Conservation (phyloP, 2,888 invertebrate genomes). For the Drosophila rubida region DNA sequence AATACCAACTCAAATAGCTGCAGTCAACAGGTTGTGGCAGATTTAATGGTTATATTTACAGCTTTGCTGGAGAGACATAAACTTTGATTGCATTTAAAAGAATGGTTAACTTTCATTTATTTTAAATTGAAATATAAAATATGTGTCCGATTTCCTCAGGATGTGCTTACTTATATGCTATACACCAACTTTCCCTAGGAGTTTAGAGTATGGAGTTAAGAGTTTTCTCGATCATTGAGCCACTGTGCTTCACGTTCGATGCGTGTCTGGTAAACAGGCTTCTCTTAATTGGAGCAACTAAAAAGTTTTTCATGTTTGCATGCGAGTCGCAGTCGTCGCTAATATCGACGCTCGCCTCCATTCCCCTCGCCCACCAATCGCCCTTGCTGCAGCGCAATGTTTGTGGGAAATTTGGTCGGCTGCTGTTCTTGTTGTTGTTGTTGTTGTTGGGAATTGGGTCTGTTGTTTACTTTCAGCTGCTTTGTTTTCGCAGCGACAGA, state of each 20-base stretch:
- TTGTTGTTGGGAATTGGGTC: conserved; percentile 75
- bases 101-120: background rate
- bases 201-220: background rate
- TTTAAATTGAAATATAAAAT: background rate
- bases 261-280: conserved; percentile 22
- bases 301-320: conserved; percentile 57
- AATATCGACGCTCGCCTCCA: conserved; percentile 1
- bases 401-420: conserved; percentile 42
- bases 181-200: conserved; percentile 39
- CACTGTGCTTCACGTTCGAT: conserved; percentile 16
- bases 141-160: background rate
- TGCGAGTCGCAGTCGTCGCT: conserved; percentile 37
- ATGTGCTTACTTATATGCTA: background rate
- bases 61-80: background rate
- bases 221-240: conserved; percentile 22
- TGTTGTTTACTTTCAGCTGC: conserved; percentile 69
- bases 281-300: conserved; percentile 54
- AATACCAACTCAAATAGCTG: background rate
- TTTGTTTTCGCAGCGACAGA: conserved; percentile 47
- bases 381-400: background rate
- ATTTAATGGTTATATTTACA: background rate
- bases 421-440: too few relatives aligned
- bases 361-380: too few relatives aligned
- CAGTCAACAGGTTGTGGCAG: conserved; percentile 6
- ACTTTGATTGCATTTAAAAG: background rate